Base-by-base conservation (phyloP, 2,888 invertebrate species). In the Deroplatys truncata region DNA sequence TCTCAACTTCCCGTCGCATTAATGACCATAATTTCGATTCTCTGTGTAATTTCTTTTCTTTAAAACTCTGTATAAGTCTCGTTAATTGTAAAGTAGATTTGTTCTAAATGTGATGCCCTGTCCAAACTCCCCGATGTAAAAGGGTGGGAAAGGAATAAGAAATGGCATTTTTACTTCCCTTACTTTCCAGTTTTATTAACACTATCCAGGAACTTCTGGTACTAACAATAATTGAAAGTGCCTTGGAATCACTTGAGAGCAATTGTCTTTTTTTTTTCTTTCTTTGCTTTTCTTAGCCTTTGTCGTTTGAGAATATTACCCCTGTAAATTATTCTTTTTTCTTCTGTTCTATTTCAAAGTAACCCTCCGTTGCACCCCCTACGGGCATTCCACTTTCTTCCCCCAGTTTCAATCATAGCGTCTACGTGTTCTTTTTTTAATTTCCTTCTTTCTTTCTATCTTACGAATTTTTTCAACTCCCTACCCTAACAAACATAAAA, bases 191-290 rank as follows among this genome's bases (percentile, higher is more conserved):
- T 72, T 72, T 72, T 72, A 72, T 72, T 72, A 72, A 72, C 56
- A 72, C 56, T 72, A 72, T 72, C 56, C 56, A 25, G 25, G 25
- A 72, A 31, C 43, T 83, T 43, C 84, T 82, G 87, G 89, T 88
- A 84, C 20, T 72, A 72, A 72, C 88, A 89, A 89, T 90, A 90
- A 89, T 90, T 90, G 90, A 90, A 90, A 90, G 89, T 90, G 89
- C 89, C 89, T 82, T 90, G 72, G 90, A 90, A 89, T 90, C 90
- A 87, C 90, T 90, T 84, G 90, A 89, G 89, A 86, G 87, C 82
- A 84, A 88, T 89, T 89, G 31, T 82, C 84, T 84, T 49, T 82
- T 28, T 84, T 29, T 84, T 28, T 35, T 85, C 35, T n/a, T 85
- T 84, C 31, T 29, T 43, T 85, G 56, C 56, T 2, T 72, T 72